Base-by-base conservation (phyloP, 1,140 invertebrate genomes). In the Apis cerana region DNA sequence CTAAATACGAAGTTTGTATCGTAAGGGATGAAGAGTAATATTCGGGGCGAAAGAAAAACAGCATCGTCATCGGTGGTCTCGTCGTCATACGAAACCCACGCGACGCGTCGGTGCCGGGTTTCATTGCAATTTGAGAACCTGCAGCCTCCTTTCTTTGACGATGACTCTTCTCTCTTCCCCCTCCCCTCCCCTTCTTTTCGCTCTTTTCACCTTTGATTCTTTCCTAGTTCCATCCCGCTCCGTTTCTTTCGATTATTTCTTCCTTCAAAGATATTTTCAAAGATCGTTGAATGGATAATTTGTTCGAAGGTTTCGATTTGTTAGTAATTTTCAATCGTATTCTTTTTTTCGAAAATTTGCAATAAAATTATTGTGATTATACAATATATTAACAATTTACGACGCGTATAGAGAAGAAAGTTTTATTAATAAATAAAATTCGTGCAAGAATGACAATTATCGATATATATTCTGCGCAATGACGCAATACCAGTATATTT, bases 51-150 rank as follows among this genome's bases (percentile, higher is more conserved):
- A 88, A 90, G 87, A 90, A 87, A 87, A 91, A 89, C 88, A 89
- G 87, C 91, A 86, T 72, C 88, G 62, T 89, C 92, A 93, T 93
- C 92, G 92, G 92, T 94, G 92, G 92, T 94, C 92, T 91, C 82
- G 76, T 88, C 90, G 93, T 93, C 88, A 94, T 89, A 90, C 89
- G 93, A 94, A 94, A 93, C 92, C 92, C 83, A 83, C 82, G 80
- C 85, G 88, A 90, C 88, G 84, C 88, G 69, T 83, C 68, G 93
- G 93, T 94, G 93, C 93, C 90, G 72, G 92, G 91, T 94, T 94
- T 93, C 93, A 91, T 91, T 87, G 93, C 93, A 94, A 94, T 94
- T 94, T 92, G 93, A 94, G 93, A 94, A 89, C 89, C 88, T 91
- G 89, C 91, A 90, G 89, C 85, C 87, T 90, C 87, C 86, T 87